A percentile compares a stretch with the other conserved stretches of the same genome.
Conservation (phyloP, 2,113 vertebrate species). For the Catharus bicknelli region DNA sequence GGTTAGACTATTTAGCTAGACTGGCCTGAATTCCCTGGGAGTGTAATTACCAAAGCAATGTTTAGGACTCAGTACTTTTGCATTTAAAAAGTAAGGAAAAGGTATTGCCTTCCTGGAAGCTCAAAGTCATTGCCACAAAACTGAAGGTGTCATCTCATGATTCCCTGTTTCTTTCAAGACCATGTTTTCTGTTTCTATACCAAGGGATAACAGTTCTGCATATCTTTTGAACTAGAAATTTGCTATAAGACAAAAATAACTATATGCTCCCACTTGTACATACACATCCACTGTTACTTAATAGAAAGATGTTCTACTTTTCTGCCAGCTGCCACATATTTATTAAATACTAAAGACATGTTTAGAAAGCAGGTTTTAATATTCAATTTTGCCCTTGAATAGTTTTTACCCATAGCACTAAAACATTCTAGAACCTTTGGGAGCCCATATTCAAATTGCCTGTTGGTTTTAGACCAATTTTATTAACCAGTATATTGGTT, state of each 20-base stretch:
- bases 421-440: slow-evolving; percentile 41
- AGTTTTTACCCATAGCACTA: slow-evolving; percentile 59
- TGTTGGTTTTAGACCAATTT: slow-evolving; percentile 44
- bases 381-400: slow-evolving; percentile 69
- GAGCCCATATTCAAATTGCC: slow-evolving; percentile 55
- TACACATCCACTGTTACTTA: background rate
- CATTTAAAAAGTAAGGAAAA: background rate
- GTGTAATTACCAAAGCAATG: background rate
- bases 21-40: background rate
- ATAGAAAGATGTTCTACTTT: slow-evolving; percentile 13
- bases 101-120: background rate
- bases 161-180: slow-evolving; percentile 33
- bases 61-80: background rate
- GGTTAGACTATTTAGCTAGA: background rate
- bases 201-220: slow-evolving; percentile 35
- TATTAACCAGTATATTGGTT: slow-evolving; percentile 45
- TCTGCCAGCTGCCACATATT: slow-evolving; percentile 45
- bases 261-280: background rate
- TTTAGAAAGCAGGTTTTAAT: slow-evolving; percentile 66
- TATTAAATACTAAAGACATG: slow-evolving; percentile 60
- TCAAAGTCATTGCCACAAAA: background rate
- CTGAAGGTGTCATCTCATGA: background rate
- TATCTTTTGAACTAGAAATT: slow-evolving; percentile 28
- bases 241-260: slow-evolving; percentile 23
- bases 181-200: slow-evolving; percentile 3